phyloP scores from a whole-genome alignment of 1,140 invertebrate genomes.

The Temnothorax longispinosus region DNA sequence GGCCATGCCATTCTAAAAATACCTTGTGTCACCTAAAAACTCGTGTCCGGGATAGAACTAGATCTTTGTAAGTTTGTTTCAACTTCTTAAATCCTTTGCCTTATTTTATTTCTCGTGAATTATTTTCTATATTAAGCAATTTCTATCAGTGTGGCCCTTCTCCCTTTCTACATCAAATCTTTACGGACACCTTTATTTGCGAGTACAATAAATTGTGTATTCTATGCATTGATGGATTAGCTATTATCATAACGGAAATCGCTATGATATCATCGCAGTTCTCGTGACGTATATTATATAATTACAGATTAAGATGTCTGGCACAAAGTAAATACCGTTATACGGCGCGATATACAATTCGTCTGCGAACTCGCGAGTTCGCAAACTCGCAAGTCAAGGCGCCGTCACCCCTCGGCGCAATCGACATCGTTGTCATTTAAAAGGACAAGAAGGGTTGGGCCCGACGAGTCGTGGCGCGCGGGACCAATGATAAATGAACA shows the following conservation, averaged over 20 bases:
- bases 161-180: no score
- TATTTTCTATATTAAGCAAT: no score
- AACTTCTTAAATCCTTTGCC: no score
- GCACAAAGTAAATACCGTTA: constrained; percentile 8
- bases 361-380: not conserved
- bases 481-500: constrained; percentile 77
- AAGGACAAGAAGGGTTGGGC: constrained; percentile 56
- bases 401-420: constrained; percentile 3
- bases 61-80: no score
- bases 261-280: not conserved
- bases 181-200: not conserved
- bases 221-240: not conserved
- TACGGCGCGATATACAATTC: not conserved
- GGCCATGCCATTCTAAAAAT: no score
- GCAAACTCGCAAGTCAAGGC: not conserved
- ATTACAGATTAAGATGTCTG: constrained; percentile 14
- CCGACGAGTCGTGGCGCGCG: constrained; percentile 25
- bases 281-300: constrained; percentile 17
- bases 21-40: no score
- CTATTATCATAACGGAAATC: constrained; percentile 1
- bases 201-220: not conserved
- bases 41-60: no score
- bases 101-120: no score
- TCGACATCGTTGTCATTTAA: constrained; percentile 54
- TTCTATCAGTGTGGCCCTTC: no score